These are phyloP conservation scores for Drosophila longiperda DNA, from an alignment of 2,888 invertebrate genomes.

Conservation along the genomic window DNA sequence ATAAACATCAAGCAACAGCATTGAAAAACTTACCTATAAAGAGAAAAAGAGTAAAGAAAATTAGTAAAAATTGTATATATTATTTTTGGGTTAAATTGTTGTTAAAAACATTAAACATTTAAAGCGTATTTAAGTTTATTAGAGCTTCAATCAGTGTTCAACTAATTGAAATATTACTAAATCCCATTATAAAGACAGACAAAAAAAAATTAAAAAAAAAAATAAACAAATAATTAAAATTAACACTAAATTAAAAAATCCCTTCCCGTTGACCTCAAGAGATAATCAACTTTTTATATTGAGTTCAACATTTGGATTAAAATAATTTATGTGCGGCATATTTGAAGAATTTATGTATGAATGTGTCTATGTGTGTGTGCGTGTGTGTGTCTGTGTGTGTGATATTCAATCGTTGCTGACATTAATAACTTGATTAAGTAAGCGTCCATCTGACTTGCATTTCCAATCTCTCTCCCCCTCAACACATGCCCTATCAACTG, in stretches of 20 bases:
- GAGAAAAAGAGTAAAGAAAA: slow-evolving; percentile 35
- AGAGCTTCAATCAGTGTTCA: slow-evolving; percentile 26
- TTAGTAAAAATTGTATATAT: neutral
- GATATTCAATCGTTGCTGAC: slow-evolving; percentile 37
- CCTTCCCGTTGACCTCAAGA: slow-evolving; percentile 43
- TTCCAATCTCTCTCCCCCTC: neutral
- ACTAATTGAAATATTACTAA: slow-evolving; percentile 16
- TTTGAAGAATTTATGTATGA: slow-evolving; percentile 18
- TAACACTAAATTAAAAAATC: slow-evolving; percentile 1
- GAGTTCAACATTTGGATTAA: slow-evolving; percentile 42
- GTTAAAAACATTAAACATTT: slow-evolving; percentile 9
- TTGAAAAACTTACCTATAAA: slow-evolving; percentile 67
- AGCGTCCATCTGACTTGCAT: neutral
- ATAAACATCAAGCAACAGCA: slow-evolving; percentile 22
- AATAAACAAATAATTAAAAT: neutral
- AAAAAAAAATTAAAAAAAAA: neutral
- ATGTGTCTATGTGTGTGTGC: neutral
- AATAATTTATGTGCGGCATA: slow-evolving; percentile 45
- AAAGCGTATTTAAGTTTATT: slow-evolving; percentile 22
- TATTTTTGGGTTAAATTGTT: slow-evolving; percentile 11
- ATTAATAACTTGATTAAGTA: slow-evolving; percentile 71
- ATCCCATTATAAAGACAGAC: neutral
- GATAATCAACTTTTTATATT: slow-evolving; percentile 45
- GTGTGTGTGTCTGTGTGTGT: neutral
- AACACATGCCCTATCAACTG: slow-evolving; percentile 2